Evolutionary conservation across 2,888 invertebrate genomes (phyloP).

Genomic region (Gasteruption jaculator): DNA sequence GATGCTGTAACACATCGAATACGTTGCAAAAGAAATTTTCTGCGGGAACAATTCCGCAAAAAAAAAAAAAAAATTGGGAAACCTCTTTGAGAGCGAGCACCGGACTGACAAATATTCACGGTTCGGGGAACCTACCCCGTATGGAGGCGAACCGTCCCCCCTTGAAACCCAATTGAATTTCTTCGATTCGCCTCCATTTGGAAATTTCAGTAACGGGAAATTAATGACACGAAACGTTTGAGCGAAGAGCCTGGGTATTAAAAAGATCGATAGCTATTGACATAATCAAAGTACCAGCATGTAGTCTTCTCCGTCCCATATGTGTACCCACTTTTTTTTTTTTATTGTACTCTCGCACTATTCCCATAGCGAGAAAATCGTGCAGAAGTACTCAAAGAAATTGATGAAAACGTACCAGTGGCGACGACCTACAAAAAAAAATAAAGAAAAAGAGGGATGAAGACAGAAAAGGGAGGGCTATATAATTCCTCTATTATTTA

Average conservation of each 20-base stretch:
- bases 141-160: too few relatives aligned
- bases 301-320: constrained; percentile 22
- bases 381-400: constrained; percentile 11
- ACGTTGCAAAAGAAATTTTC: too few relatives aligned
- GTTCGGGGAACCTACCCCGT: too few relatives aligned
- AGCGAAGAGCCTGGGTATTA: constrained; percentile 32
- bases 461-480: constrained; percentile 21
- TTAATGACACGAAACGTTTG: constrained; percentile 25
- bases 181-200: too few relatives aligned
- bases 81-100: too few relatives aligned
- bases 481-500: constrained; percentile 38
- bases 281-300: constrained; percentile 39
- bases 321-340: constrained; percentile 43
- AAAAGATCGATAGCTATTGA: constrained; percentile 36
- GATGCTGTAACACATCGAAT: too few relatives aligned
- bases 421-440: constrained; percentile 8
- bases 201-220: too few relatives aligned
- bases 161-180: too few relatives aligned
- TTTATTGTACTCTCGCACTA: constrained; percentile 30
- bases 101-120: too few relatives aligned
- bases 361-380: constrained; percentile 29
- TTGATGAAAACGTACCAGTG: constrained; percentile 9
- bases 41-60: too few relatives aligned
- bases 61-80: too few relatives aligned
- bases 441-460: constrained; percentile 13